A percentile compares a stretch with the other conserved stretches of the same genome.
Evolutionary conservation across 2,113 vertebrate genomes (phyloP).

Genomic region (Pyxicephalus adspersus): DNA sequence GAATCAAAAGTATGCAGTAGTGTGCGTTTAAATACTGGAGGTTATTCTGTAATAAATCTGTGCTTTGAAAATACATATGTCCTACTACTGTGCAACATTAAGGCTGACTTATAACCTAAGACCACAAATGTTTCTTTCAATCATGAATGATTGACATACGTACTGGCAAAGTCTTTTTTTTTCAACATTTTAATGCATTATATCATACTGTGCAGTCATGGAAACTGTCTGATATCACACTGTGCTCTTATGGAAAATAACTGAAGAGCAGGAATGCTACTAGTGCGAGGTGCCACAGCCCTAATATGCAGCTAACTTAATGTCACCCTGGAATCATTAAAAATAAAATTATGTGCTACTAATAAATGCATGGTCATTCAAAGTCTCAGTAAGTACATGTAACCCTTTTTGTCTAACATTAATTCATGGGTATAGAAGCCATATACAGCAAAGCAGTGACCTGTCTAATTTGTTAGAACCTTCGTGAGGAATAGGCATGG

Average conservation of each 20-base stretch:
- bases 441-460: not conserved
- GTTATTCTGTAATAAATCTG: not conserved
- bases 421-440: not conserved
- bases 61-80: not conserved
- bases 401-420: not conserved
- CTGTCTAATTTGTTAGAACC: not conserved
- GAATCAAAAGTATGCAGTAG: not conserved
- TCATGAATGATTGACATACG: slow-evolving; percentile 42
- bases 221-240: slow-evolving; percentile 55
- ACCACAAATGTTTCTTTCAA: slow-evolving; percentile 17
- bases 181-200: slow-evolving; percentile 49
- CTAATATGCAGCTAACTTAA: slow-evolving; percentile 25
- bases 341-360: slow-evolving; percentile 20
- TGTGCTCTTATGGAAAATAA: slow-evolving; percentile 55
- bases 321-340: slow-evolving; percentile 14
- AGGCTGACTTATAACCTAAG: not conserved
- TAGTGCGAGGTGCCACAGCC: slow-evolving; percentile 31
- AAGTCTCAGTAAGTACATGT: slow-evolving; percentile 12
- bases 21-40: not conserved
- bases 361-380: slow-evolving; percentile 35
- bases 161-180: slow-evolving; percentile 30
- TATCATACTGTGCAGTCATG: slow-evolving; percentile 58
- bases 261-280: slow-evolving; percentile 42
- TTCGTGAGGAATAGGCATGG: not conserved
- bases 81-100: not conserved